A percentile compares a stretch with the other conserved stretches of the same genome.
phyloP scores from a whole-genome alignment of 2,113 vertebrate species.

The Tupaia tana region DNA sequence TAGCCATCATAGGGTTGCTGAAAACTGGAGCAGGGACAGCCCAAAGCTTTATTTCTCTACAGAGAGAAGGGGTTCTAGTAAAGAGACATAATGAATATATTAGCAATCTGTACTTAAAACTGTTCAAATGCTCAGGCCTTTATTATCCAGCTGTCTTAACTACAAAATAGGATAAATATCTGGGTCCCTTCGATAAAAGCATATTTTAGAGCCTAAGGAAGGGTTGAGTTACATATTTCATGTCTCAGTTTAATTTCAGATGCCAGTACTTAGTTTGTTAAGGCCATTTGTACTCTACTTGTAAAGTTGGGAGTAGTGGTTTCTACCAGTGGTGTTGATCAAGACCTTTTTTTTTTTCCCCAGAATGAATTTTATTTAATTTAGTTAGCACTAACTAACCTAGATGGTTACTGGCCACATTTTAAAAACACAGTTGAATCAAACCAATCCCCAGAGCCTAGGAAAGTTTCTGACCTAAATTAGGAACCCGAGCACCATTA shows the following conservation, averaged over 20 bases:
- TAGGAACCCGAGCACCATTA: constrained; percentile 82
- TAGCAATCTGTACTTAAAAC: neutral
- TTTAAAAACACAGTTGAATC: constrained; percentile 82
- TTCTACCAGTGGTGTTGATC: constrained; percentile 46
- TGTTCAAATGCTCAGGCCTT: neutral
- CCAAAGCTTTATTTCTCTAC: neutral
- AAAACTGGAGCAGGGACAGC: neutral
- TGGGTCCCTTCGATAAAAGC: constrained; percentile 41
- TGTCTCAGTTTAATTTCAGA: constrained; percentile 51
- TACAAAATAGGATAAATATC: constrained; percentile 42
- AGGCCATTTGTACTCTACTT: constrained; percentile 20
- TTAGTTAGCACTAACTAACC: constrained; percentile 83
- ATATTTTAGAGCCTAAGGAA: neutral
- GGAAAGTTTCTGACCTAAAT: constrained; percentile 85
- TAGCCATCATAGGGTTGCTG: neutral
- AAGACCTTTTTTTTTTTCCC: constrained; percentile 1
- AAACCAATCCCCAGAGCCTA: constrained; percentile 82
- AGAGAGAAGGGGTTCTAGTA: neutral
- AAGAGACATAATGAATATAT: neutral
- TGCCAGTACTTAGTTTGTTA: neutral
- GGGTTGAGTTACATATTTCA: constrained; percentile 37
- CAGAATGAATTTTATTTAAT: constrained; percentile 83
- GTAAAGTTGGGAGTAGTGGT: neutral
- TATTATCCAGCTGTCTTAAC: neutral
- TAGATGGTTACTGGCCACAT: constrained; percentile 80